Evolutionary conservation across 2,113 vertebrate genomes (phyloP).

Genomic region (Phalacrocorax carbo): DNA sequence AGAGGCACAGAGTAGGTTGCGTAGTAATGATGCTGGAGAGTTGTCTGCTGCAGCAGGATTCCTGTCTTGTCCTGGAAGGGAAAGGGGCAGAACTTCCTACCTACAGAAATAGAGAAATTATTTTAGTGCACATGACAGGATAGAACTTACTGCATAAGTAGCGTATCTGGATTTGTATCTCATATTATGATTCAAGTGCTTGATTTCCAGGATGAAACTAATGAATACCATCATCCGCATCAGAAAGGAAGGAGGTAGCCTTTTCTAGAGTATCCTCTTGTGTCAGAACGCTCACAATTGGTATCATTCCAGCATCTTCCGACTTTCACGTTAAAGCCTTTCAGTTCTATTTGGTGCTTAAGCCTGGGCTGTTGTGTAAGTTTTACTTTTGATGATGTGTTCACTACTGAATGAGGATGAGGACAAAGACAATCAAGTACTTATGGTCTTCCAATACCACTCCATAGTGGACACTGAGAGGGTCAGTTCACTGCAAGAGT

Average conservation of each 20-base stretch:
- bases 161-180: neutral
- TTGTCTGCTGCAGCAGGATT: neutral
- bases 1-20: neutral
- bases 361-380: neutral
- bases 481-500: neutral
- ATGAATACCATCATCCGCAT: neutral
- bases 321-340: neutral
- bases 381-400: neutral
- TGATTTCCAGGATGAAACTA: neutral
- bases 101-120: neutral
- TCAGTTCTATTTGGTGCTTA: neutral
- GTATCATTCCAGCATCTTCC: neutral
- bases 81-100: neutral
- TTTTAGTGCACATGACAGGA: neutral
- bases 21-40: neutral
- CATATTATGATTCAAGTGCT: neutral
- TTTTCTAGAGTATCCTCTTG: neutral
- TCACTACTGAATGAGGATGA: neutral
- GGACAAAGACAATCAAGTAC: neutral
- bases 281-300: neutral
- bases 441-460: neutral
- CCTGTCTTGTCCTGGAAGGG: neutral
- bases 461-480: neutral
- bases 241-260: neutral
- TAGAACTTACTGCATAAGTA: neutral